Conservation (phyloP, 2,113 vertebrate species). For the Calcarius ornatus region DNA sequence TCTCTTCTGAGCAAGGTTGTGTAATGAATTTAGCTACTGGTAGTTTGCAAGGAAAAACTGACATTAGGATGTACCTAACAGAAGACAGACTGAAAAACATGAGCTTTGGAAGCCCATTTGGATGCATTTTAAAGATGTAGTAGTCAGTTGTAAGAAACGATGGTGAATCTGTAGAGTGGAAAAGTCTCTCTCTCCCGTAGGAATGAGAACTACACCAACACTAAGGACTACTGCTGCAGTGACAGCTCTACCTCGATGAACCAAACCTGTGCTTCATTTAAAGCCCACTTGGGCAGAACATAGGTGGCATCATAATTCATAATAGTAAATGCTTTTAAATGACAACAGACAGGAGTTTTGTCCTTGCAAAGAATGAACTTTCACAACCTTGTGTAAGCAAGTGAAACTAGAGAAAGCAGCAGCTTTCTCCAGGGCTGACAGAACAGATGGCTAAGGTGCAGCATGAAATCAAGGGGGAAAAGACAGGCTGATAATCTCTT, state of each 20-base stretch:
- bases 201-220: rapidly evolving
- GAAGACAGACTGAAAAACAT: not conserved
- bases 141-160: not conserved
- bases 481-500: not conserved
- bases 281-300: not conserved
- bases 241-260: not conserved
- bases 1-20: not conserved
- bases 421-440: not conserved
- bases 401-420: not conserved
- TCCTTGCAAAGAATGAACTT: not conserved
- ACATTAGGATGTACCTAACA: not conserved
- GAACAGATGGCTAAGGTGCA: not conserved
- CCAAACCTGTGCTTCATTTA: not conserved
- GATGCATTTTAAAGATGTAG: not conserved
- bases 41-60: not conserved
- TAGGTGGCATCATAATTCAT: not conserved
- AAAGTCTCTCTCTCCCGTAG: not conserved
- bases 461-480: not conserved
- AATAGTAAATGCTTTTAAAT: not conserved
- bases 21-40: not conserved
- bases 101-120: not conserved
- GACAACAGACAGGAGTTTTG: not conserved
- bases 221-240: not conserved
- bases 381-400: not conserved
- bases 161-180: not conserved